Base-by-base conservation (phyloP, 2,797 vertebrate species). In the Manis javanica region DNA sequence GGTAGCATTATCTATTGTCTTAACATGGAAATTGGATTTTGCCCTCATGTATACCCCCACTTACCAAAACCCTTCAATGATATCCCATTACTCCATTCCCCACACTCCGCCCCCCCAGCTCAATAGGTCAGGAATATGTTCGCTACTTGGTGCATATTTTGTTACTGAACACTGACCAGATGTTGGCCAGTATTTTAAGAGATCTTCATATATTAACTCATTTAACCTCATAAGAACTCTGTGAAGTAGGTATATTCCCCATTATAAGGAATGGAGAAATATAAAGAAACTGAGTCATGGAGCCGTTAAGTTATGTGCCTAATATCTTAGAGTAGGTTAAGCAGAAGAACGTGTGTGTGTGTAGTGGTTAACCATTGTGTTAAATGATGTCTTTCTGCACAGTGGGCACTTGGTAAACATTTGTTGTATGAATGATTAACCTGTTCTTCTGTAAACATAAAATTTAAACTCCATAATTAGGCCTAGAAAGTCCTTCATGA, bases 11-110 rank as follows among this genome's bases (percentile, higher is more conserved):
- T 23, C 87, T 74, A 21, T n/a, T 82, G 31, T 71, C 86, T 74
- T 89, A 72, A 78, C 78, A 51, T 92, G 64, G 75, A 87, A 86
- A 34, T 78, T 31, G 11, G 51, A 55, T 61, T 94, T 95, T 92
- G 87, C 19, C 29, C n/a, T 71, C 15, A 3, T 82, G 46, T 46
- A 53, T 42, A 19, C 1, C 37, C 21, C 14, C 2, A 19, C 53
- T 26, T 63, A 68, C 59, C 39, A 42, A 18, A 59, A 34, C 24
- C 59, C 71, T 91, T 59, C 66, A 66, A 4, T 66, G 83, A 18
- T 64, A 68, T 69, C 59, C 39, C 9, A 0, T 69, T 34, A 61
- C 39, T 10, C 71, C 34, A 4, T 49, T 84, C 31, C 24, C 24
- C 64, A 7, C 34, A 4, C 26, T 74, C 31, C 2, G 46, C 57